Evolutionary conservation across 2,888 invertebrate species (phyloP).

Genomic region (Nephrotoma guestfalica): DNA sequence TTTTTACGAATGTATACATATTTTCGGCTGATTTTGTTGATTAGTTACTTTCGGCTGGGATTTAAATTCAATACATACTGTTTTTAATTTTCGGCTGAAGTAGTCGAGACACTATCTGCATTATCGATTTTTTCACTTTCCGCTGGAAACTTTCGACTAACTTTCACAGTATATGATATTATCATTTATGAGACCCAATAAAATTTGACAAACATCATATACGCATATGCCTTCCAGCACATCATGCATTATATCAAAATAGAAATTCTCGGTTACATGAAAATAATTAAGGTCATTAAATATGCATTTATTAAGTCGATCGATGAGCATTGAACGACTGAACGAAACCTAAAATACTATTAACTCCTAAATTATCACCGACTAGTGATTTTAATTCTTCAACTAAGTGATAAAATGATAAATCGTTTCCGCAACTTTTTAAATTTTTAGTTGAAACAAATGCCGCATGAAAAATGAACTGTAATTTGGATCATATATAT

Average conservation of each 20-base stretch:
- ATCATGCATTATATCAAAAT: conserved; percentile 16
- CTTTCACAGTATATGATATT: no score
- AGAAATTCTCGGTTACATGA: conserved; percentile 14
- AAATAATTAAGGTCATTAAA: conserved; percentile 12
- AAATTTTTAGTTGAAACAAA: conserved; percentile 11
- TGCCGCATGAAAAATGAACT: conserved; percentile 13
- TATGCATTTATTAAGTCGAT: conserved; percentile 12
- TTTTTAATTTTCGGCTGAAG: no score
- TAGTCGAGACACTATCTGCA: no score
- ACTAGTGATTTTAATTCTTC: conserved; percentile 13
- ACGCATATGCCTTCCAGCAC: no score
- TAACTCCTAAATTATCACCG: conserved; percentile 16
- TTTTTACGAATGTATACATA: no score
- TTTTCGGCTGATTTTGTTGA: no score
- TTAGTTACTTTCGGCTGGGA: no score
- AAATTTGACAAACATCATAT: no score
- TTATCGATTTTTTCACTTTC: no score
- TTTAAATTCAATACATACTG: no score
- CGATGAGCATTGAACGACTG: conserved; percentile 14
- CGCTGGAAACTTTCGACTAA: no score
- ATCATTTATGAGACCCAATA: no score
- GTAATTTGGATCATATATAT: conserved; percentile 13
- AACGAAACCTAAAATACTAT: conserved; percentile 13
- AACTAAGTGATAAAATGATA: conserved; percentile 11
- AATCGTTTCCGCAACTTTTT: conserved; percentile 12